These are phyloP conservation scores for Fragum sueziense DNA, from an alignment of 2,888 invertebrate species.

Conservation along the genomic window DNA sequence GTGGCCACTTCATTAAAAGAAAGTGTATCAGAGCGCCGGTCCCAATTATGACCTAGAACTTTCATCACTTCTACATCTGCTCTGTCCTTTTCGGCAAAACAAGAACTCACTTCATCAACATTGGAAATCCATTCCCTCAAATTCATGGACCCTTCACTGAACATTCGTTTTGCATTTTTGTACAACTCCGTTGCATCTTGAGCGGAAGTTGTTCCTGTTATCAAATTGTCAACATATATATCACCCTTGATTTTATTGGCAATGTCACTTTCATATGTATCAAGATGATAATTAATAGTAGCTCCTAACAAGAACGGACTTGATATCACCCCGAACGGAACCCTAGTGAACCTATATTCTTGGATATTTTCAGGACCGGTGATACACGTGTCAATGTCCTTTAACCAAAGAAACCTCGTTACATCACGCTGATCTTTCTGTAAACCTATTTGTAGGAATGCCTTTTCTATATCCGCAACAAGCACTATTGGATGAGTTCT, in stretches of 20 bases:
- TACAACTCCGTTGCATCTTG: constrained; percentile 21
- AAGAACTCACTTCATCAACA: neutral
- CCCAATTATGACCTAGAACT: constrained; percentile 36
- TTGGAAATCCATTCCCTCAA: constrained; percentile 42
- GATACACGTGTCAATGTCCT: too few relatives aligned
- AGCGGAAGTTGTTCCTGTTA: constrained; percentile 23
- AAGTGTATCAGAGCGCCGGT: constrained; percentile 1
- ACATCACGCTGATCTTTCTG: constrained; percentile 42
- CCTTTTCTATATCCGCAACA: constrained; percentile 35
- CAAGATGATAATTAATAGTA: constrained; percentile 37
- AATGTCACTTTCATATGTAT: constrained; percentile 10
- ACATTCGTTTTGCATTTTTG: constrained; percentile 26
- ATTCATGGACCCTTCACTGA: constrained; percentile 37
- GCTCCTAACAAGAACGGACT: constrained; percentile 38
- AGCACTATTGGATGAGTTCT: constrained; percentile 21
- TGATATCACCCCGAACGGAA: constrained; percentile 36
- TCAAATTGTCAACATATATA: constrained; percentile 43
- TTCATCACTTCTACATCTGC: neutral
- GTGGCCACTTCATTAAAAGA: neutral
- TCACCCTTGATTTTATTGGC: constrained; percentile 24
- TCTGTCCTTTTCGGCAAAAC: neutral
- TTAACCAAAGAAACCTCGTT: constrained; percentile 44
- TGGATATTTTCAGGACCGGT: constrained; percentile 25
- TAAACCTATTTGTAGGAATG: constrained; percentile 36
- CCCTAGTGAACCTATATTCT: constrained; percentile 32